These are phyloP conservation scores for Seriola aureovittata DNA, from an alignment of 2,113 vertebrate genomes.

Conservation along the genomic window DNA sequence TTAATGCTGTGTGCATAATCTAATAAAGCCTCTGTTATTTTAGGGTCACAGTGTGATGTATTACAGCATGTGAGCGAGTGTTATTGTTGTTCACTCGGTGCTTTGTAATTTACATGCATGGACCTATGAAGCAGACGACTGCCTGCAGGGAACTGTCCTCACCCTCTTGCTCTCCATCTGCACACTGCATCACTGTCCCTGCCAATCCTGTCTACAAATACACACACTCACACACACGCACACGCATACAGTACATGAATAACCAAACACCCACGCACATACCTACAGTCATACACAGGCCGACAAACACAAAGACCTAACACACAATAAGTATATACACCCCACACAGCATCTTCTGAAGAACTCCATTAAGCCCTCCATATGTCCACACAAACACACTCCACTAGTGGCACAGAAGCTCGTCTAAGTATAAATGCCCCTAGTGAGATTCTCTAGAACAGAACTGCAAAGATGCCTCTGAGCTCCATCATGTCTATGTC, in stretches of 20 bases:
- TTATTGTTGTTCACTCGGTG: conserved; percentile 40
- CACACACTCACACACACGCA: conserved; percentile 37
- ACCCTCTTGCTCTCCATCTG: conserved; percentile 82
- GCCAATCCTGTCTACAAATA: conserved; percentile 50
- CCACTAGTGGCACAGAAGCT: conserved; percentile 1
- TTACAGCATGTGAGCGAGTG: conserved; percentile 37
- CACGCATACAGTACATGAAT: conserved; percentile 20
- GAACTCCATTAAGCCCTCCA: conserved; percentile 25
- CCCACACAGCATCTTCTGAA: conserved; percentile 42
- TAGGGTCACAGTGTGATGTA: conserved; percentile 8
- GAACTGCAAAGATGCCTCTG: conserved; percentile 8
- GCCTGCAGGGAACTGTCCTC: conserved; percentile 82
- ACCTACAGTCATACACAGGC: neutral
- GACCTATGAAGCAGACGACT: conserved; percentile 57
- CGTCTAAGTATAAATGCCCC: conserved; percentile 1
- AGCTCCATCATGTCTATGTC: conserved; percentile 8
- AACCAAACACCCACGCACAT: conserved; percentile 40
- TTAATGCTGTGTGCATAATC: neutral
- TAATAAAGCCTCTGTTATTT: conserved; percentile 31
- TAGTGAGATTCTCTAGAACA: conserved; percentile 11
- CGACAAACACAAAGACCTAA: neutral
- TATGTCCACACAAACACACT: conserved; percentile 25
- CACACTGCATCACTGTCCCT: conserved; percentile 67
- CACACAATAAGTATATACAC: neutral
- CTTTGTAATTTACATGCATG: conserved; percentile 46